Conservation (phyloP, 1,140 invertebrate species). For the Luehdorfia chinensis region DNA sequence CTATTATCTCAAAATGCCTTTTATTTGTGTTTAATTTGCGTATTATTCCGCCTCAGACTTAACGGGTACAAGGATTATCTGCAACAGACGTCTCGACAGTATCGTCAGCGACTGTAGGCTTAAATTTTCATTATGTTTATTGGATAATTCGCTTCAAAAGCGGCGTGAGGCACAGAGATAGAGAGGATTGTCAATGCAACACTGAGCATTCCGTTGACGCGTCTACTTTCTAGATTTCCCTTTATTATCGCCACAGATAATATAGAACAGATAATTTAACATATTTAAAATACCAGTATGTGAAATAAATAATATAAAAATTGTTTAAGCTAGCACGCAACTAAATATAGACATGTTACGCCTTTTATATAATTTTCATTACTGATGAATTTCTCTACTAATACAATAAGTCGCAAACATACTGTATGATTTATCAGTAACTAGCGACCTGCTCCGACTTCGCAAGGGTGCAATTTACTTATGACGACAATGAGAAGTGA, state of each 20-base stretch:
- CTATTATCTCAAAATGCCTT: slow-evolving; percentile 29
- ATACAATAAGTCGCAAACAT: too few species aligned
- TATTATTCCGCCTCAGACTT: slow-evolving; percentile 51
- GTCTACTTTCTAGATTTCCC: slow-evolving; percentile 22
- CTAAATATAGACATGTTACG: too few species aligned
- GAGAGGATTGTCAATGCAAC: slow-evolving; percentile 69
- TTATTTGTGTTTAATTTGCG: slow-evolving; percentile 53
- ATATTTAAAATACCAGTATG: too few species aligned
- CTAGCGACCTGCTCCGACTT: too few species aligned
- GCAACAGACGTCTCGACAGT: slow-evolving; percentile 54
- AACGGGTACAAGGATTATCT: slow-evolving; percentile 59
- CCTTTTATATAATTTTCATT: too few species aligned
- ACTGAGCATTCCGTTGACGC: slow-evolving; percentile 58
- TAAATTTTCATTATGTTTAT: slow-evolving; percentile 76
- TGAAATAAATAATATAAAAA: too few species aligned
- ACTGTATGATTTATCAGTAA: too few species aligned
- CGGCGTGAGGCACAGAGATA: slow-evolving; percentile 63
- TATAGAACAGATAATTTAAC: background rate
- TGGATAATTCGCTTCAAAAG: slow-evolving; percentile 67
- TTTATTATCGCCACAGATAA: slow-evolving; percentile 8
- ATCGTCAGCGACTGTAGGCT: slow-evolving; percentile 63
- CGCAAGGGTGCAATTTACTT: too few species aligned
- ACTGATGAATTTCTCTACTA: too few species aligned
- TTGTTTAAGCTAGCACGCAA: too few species aligned
- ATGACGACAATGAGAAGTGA: too few species aligned